These are phyloP conservation scores for Vulpes ferrilata DNA, from an alignment of 2,113 vertebrate genomes.

Conservation along the genomic window DNA sequence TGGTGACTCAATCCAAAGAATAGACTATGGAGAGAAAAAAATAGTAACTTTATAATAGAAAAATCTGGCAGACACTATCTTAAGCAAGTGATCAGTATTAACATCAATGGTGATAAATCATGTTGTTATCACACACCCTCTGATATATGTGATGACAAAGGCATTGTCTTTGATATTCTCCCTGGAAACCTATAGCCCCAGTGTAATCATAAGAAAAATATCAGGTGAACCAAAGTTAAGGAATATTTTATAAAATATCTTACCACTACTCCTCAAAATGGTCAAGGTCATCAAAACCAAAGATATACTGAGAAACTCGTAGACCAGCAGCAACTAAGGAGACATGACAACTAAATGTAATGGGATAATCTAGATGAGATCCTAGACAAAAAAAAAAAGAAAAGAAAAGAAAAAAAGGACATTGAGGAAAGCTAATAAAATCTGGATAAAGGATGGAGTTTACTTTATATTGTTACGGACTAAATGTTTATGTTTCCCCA, in stretches of 20 bases:
- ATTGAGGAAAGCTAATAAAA: background rate
- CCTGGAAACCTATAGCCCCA: background rate
- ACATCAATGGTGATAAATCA: background rate
- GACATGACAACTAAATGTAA: background rate
- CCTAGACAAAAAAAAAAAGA: background rate
- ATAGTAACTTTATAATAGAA: background rate
- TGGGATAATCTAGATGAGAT: background rate
- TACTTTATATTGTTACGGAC: background rate
- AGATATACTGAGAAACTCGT: background rate
- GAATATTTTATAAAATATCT: background rate
- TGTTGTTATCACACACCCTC: background rate
- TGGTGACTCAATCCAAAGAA: background rate
- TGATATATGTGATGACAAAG: background rate
- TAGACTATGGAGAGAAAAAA: background rate
- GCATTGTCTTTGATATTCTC: background rate
- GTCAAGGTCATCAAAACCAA: background rate
- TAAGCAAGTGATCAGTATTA: background rate
- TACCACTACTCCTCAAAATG: background rate
- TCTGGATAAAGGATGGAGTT: background rate
- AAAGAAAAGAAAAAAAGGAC: background rate
- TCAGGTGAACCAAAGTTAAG: background rate
- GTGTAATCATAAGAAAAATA: background rate
- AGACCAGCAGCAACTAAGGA: background rate
- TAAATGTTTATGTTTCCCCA: background rate
- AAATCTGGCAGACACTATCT: background rate